Evolutionary conservation across 2,797 vertebrate genomes (phyloP).

Genomic region (Cetoscarus ocellatus): DNA sequence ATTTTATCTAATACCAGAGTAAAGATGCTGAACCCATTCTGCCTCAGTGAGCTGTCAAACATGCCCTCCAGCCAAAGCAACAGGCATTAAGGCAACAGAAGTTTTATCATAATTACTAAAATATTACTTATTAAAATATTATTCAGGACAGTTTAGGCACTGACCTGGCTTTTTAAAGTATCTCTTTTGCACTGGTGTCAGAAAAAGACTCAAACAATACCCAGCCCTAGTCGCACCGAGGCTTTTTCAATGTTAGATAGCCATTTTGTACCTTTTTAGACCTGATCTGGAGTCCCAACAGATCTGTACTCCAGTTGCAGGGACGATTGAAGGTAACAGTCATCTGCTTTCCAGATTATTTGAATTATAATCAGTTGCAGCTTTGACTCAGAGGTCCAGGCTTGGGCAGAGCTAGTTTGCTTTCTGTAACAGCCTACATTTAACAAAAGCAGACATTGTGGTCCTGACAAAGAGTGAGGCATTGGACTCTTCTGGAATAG

Average conservation of each 20-base stretch:
- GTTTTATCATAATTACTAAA: too few species aligned
- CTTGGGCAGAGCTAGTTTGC: not conserved
- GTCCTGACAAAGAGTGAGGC: conserved; percentile 36
- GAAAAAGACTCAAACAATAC: too few species aligned
- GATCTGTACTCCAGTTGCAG: not conserved
- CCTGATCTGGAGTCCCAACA: not conserved
- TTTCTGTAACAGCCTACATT: conserved; percentile 14
- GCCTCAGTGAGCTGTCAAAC: too few species aligned
- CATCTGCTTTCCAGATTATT: not conserved
- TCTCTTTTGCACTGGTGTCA: too few species aligned
- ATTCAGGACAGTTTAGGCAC: too few species aligned
- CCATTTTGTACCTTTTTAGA: not conserved
- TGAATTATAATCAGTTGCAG: not conserved
- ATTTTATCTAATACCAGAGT: too few species aligned
- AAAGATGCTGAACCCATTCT: too few species aligned
- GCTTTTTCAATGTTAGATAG: not conserved
- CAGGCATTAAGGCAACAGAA: too few species aligned
- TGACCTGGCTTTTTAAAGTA: too few species aligned
- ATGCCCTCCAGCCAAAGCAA: too few species aligned
- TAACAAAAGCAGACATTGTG: conserved; percentile 47
- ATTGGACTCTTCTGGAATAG: conserved; percentile 44
- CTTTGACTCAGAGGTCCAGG: not conserved
- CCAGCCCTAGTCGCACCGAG: not conserved
- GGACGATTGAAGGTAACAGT: not conserved
- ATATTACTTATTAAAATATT: too few species aligned